These are phyloP conservation scores for Erebia palarica DNA, from an alignment of 2,888 invertebrate species.

Conservation along the genomic window DNA sequence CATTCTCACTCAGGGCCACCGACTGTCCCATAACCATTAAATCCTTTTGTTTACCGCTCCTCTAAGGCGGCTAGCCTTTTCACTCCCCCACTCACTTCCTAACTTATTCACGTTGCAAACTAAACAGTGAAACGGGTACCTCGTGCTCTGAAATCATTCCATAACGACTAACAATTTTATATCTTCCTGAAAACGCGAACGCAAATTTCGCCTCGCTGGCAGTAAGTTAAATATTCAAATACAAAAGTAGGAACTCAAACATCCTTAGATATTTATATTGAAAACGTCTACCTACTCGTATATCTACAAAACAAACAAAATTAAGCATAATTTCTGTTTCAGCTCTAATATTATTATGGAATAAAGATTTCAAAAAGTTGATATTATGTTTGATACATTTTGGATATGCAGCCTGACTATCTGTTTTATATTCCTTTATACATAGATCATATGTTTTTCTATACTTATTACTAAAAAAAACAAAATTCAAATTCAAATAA, in stretches of 20 bases:
- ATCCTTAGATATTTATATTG: not conserved
- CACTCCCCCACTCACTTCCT: conserved; percentile 51
- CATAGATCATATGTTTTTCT: too few relatives aligned
- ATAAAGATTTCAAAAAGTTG: too few relatives aligned
- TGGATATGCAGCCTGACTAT: too few relatives aligned
- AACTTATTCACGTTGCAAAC: conserved; percentile 67
- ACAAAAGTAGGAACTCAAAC: conserved; percentile 48
- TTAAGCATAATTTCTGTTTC: too few relatives aligned
- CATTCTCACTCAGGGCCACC: conserved; percentile 73
- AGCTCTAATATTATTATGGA: too few relatives aligned
- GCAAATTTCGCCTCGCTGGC: conserved; percentile 42
- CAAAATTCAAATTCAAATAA: too few relatives aligned
- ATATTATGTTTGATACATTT: too few relatives aligned
- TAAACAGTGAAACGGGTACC: conserved; percentile 60
- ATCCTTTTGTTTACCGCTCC: conserved; percentile 67
- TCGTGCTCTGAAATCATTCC: conserved; percentile 49
- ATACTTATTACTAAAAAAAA: too few relatives aligned
- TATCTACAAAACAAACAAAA: too few relatives aligned
- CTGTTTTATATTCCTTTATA: too few relatives aligned
- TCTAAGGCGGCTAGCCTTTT: conserved; percentile 47
- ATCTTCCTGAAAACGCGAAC: conserved; percentile 39
- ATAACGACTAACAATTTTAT: conserved; percentile 55
- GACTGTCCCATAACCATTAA: conserved; percentile 72
- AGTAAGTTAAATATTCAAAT: conserved; percentile 61
- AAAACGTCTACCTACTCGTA: not conserved